A percentile compares a stretch with the other conserved stretches of the same genome.
Conservation (phyloP, 2,888 invertebrate species). For the Tachystola acroxantha region DNA sequence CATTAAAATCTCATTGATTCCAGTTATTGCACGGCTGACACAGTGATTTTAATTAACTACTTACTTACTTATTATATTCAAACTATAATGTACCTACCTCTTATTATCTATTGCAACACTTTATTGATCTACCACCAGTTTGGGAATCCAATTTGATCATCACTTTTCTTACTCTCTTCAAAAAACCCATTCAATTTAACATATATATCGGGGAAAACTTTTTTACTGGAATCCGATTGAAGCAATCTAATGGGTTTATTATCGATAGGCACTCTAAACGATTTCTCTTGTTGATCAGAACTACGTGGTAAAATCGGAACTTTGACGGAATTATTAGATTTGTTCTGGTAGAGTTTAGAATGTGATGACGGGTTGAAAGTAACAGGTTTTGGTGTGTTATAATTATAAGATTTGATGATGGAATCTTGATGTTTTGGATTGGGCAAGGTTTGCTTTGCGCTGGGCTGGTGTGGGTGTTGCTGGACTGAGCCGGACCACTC, state of each 20-base stretch:
- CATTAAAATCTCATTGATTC: too few species aligned
- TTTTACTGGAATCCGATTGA: slow-evolving; percentile 22
- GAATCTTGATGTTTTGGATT: slow-evolving; percentile 25
- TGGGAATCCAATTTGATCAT: slow-evolving; percentile 9
- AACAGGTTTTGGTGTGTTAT: slow-evolving; percentile 24
- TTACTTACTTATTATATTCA: too few species aligned
- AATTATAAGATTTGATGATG: slow-evolving; percentile 20
- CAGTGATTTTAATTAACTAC: too few species aligned
- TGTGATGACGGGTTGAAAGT: slow-evolving; percentile 21
- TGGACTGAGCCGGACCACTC: slow-evolving; percentile 35
- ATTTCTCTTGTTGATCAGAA: background rate
- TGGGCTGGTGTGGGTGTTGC: slow-evolving; percentile 26
- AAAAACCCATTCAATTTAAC: slow-evolving; percentile 30
- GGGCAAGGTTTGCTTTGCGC: slow-evolving; percentile 28
- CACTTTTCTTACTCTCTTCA: background rate
- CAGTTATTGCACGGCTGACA: too few species aligned
- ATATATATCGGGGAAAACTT: too few species aligned
- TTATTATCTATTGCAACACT: background rate
- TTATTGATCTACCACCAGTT: slow-evolving; percentile 18
- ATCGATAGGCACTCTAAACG: background rate
- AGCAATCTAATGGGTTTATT: slow-evolving; percentile 15
- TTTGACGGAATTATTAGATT: slow-evolving; percentile 16
- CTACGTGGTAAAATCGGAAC: slow-evolving; percentile 18
- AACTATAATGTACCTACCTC: slow-evolving; percentile 6
- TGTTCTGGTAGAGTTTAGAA: slow-evolving; percentile 21